Evolutionary conservation across 2,888 invertebrate species (phyloP).

Genomic region (Balanococcus diminutus): DNA sequence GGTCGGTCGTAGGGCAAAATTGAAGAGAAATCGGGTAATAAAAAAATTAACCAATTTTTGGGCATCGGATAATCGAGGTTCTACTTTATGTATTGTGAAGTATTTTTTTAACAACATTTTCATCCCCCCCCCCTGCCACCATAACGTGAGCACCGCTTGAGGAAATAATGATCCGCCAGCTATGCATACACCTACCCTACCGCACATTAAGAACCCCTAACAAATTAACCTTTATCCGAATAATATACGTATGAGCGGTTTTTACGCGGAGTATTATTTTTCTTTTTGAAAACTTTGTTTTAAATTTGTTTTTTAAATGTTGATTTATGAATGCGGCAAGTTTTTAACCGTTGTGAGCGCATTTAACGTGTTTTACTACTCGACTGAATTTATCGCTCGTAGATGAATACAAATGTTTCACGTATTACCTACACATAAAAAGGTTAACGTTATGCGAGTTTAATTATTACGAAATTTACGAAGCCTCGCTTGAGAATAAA

Average conservation of each 20-base stretch:
- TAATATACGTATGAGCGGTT: conserved; percentile 20
- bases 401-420: conserved; percentile 6
- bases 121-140: no score
- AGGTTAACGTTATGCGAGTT: not conserved
- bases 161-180: no score
- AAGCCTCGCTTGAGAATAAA: not conserved
- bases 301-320: conserved; percentile 27
- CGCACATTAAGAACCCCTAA: conserved; percentile 18
- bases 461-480: not conserved
- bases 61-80: no score
- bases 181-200: not conserved
- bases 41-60: no score
- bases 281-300: conserved; percentile 27
- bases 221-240: conserved; percentile 23
- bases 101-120: no score
- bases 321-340: conserved; percentile 23
- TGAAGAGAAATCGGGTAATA: no score
- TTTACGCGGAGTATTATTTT: not conserved
- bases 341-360: conserved; percentile 19
- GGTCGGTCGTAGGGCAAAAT: no score
- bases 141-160: no score
- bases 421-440: not conserved
- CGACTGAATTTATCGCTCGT: conserved; percentile 4
- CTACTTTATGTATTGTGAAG: no score
- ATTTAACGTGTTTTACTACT: conserved; percentile 20